phyloP scores from a whole-genome alignment of 2,888 invertebrate species.

The Eilema depressum region DNA sequence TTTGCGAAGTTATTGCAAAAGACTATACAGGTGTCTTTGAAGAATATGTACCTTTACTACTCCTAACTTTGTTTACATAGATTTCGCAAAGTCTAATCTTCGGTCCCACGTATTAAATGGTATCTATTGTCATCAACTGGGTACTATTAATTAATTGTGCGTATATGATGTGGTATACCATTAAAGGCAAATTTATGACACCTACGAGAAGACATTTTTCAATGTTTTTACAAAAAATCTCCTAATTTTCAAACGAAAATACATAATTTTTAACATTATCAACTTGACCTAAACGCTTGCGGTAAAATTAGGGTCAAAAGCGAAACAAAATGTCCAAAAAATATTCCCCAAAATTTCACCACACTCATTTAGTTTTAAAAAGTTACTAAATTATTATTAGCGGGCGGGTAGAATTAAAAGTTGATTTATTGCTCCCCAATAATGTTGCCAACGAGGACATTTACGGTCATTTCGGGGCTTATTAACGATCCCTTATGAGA shows the following conservation, averaged over 20 bases:
- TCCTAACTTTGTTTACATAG: no score
- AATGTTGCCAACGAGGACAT: constrained; percentile 58
- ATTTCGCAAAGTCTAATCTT: no score
- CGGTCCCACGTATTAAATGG: no score
- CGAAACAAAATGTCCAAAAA: neutral
- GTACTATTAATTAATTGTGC: no score
- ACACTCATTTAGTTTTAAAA: constrained; percentile 43
- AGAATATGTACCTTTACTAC: no score
- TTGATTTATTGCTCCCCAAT: constrained; percentile 74
- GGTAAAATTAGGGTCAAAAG: neutral
- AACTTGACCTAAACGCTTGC: neutral
- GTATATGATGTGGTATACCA: no score
- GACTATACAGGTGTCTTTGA: no score
- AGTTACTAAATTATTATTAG: constrained; percentile 49
- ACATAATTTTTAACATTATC: neutral
- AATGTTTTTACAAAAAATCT: no score
- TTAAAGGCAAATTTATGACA: neutral
- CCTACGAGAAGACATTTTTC: neutral
- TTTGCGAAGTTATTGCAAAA: no score
- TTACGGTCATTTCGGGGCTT: constrained; percentile 65
- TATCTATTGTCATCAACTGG: no score
- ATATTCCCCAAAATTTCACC: neutral
- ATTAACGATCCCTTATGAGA: constrained; percentile 77
- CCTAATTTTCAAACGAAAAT: neutral
- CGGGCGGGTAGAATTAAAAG: constrained; percentile 64